Evolutionary conservation across 2,888 invertebrate genomes (phyloP).

Genomic region (Drosophila neotestacea): DNA sequence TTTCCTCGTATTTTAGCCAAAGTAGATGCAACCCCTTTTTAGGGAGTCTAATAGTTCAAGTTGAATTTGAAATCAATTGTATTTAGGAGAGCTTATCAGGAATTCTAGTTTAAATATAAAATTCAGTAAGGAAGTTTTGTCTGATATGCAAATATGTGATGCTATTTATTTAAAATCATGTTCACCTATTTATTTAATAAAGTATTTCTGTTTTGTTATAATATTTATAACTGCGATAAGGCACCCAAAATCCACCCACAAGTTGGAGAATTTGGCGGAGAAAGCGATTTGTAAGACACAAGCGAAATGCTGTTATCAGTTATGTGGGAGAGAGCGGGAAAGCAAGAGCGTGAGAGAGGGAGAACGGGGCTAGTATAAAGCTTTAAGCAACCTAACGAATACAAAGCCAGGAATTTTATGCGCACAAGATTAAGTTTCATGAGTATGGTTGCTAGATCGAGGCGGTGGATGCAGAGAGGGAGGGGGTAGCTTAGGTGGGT

Average conservation of each 20-base stretch:
- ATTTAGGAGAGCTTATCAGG: neutral
- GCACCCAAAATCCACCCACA: neutral
- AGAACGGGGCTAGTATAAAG: neutral
- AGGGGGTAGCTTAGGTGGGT: neutral
- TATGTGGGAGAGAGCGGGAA: neutral
- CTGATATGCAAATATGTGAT: too few relatives aligned
- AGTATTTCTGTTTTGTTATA: too few relatives aligned
- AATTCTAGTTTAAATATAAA: neutral
- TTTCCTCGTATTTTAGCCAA: slow-evolving; percentile 4
- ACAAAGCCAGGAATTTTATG: slow-evolving; percentile 49
- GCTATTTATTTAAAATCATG: too few relatives aligned
- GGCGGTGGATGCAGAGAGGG: neutral
- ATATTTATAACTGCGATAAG: neutral
- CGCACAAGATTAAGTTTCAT: slow-evolving; percentile 37
- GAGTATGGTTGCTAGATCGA: neutral
- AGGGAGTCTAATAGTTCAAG: slow-evolving; percentile 2
- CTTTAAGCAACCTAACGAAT: slow-evolving; percentile 20
- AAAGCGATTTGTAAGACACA: slow-evolving; percentile 19
- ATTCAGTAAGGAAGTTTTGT: too few relatives aligned
- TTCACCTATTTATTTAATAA: too few relatives aligned
- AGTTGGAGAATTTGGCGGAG: slow-evolving; percentile 13
- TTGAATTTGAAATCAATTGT: slow-evolving; percentile 14
- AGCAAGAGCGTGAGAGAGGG: neutral
- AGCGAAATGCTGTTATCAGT: slow-evolving; percentile 21
- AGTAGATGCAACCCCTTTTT: neutral